Evolutionary conservation across 2,797 vertebrate genomes (phyloP), one percentile per base, ranked within the genome.

Genomic region (Neostethus bicornis): DNA sequence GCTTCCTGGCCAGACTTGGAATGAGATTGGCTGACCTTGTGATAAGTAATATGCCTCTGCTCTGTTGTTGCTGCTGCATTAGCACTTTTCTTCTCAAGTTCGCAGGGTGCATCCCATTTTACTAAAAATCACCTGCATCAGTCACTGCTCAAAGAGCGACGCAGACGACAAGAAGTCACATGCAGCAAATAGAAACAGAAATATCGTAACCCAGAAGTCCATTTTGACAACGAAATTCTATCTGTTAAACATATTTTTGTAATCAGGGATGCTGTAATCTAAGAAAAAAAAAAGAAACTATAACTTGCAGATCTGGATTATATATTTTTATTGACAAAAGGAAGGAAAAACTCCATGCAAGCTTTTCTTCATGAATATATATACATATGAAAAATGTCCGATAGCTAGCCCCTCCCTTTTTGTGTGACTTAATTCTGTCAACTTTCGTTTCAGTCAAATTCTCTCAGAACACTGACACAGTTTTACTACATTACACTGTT

Each of bases 1-100:
- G 32, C 72, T 69, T 61, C 57, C 70, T 7, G 35, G 60, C 62
- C 65, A 47, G 65, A 73, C 65, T 69, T 61, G 69, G 68, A 83
- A 87, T 85, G 85, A 88, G 80, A 86, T 84, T 79, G 76, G 80
- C 87, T 89, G 89, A 89, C 85, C 82, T 84, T 84, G 86, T 86
- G 86, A 88, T 87, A 89, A 86, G 77, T 82, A 86, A 87, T 89
- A 89, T 76, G 82, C 73, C 79, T 82, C 62, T 48, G 62, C 62
- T 75, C 53, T 55, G 55, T 75, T 63, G 64, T 69, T 60, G 66
- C 63, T 84, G 85, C 87, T 85, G 83, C 78, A 83, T 86, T 79
- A 73, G 83, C 87, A 80, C 73, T 85, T 85, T 83, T 72, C 66
- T 62, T 44, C 55, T 67, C 66, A 58, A 78, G 81, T 79, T 81